These are phyloP conservation scores for Chalcis sispes DNA, from an alignment of 2,888 invertebrate genomes.

Conservation along the genomic window DNA sequence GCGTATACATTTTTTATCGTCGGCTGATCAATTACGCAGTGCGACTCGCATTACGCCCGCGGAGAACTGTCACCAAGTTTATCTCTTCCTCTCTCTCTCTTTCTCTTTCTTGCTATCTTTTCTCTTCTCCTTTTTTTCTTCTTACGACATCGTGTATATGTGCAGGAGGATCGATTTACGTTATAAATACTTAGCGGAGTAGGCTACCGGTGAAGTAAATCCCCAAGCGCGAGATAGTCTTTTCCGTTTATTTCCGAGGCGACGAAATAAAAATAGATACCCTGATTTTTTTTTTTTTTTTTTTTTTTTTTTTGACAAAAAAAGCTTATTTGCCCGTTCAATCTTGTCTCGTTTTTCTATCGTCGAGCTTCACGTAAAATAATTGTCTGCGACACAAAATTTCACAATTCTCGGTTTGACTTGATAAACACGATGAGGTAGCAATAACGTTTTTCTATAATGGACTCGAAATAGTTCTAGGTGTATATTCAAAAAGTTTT, in stretches of 20 bases:
- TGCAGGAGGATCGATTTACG: conserved; percentile 40
- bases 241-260: conserved; percentile 28
- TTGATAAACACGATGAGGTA: too few relatives aligned
- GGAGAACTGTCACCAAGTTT: conserved; percentile 59
- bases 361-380: neutral
- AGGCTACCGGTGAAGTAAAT: conserved; percentile 15
- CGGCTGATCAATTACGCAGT: conserved; percentile 60
- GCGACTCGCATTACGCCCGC: conserved; percentile 58
- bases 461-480: too few relatives aligned
- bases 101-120: neutral
- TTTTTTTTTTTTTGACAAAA: conserved; percentile 5
- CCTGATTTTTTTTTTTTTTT: conserved; percentile 2
- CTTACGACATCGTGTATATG: neutral
- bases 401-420: too few relatives aligned
- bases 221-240: too few relatives aligned
- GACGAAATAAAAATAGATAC: conserved; percentile 20
- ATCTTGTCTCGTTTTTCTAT: conserved; percentile 1
- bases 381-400: neutral
- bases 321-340: neutral
- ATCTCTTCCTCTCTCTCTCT: conserved; percentile 20
- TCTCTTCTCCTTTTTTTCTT: neutral
- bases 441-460: too few relatives aligned
- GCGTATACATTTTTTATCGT: neutral
- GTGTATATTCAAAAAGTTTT: too few relatives aligned
- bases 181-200: conserved; percentile 44